Evolutionary conservation across 2,113 vertebrate genomes (phyloP).

Genomic region (Dasyornis broadbenti): DNA sequence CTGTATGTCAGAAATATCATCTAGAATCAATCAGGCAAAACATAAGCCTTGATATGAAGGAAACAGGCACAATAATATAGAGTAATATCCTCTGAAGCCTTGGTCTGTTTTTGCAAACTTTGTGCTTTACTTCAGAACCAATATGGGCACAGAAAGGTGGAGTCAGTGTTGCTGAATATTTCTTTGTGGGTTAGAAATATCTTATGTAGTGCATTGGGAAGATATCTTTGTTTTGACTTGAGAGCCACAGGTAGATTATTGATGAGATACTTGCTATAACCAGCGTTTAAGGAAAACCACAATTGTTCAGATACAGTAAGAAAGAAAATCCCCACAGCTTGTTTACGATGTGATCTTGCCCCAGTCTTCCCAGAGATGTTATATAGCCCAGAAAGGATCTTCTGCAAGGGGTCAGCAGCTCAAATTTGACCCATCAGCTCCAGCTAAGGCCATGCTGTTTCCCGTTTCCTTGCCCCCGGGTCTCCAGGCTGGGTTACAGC

Average conservation of each 20-base stretch:
- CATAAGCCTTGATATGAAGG: neutral
- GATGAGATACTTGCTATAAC: neutral
- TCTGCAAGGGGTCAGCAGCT: neutral
- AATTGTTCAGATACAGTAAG: neutral
- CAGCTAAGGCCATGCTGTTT: neutral
- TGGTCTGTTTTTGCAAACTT: neutral
- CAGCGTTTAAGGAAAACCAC: neutral
- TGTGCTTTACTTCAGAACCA: neutral
- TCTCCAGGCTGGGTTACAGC: neutral
- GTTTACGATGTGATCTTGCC: neutral
- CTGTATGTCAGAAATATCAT: neutral
- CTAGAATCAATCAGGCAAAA: neutral
- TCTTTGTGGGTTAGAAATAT: neutral
- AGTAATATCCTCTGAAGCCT: neutral
- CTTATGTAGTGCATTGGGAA: neutral
- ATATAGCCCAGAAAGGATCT: neutral
- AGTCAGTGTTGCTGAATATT: neutral
- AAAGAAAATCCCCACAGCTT: neutral
- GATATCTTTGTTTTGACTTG: neutral
- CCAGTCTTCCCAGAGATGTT: neutral
- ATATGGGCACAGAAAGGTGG: neutral
- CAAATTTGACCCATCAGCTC: neutral
- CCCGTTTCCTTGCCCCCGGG: accelerated
- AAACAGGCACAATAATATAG: neutral
- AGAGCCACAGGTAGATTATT: neutral